A percentile compares a stretch with the other conserved stretches of the same genome.
Conservation (phyloP, 2,888 invertebrate species). For the Aquatica leii region DNA sequence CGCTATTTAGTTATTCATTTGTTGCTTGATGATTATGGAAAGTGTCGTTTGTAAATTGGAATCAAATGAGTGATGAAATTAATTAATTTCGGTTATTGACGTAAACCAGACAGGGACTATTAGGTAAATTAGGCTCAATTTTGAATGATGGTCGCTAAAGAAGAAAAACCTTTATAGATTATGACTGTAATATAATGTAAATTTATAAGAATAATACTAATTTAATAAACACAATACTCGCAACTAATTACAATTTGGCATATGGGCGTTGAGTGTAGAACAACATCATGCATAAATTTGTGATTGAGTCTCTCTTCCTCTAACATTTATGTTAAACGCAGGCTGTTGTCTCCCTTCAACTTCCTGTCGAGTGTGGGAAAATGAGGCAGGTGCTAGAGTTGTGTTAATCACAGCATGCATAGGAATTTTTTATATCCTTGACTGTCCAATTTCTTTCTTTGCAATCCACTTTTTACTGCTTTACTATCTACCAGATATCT, state of each 20-base stretch:
- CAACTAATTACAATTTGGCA: slow-evolving; percentile 35
- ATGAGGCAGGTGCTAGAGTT: slow-evolving; percentile 40
- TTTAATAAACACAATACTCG: slow-evolving; percentile 16
- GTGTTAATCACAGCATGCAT: slow-evolving; percentile 38
- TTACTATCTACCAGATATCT: slow-evolving; percentile 20
- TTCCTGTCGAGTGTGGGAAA: slow-evolving; percentile 41
- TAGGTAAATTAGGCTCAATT: too few relatives aligned
- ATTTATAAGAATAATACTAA: slow-evolving; percentile 2
- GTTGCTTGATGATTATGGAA: too few relatives aligned
- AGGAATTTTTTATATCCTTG: slow-evolving; percentile 40
- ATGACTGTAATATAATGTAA: too few relatives aligned
- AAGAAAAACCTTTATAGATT: too few relatives aligned
- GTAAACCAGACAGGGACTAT: too few relatives aligned
- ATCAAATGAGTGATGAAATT: too few relatives aligned
- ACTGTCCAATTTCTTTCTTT: slow-evolving; percentile 37
- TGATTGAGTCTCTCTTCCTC: slow-evolving; percentile 23
- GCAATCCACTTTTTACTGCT: slow-evolving; percentile 29
- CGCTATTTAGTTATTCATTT: too few relatives aligned
- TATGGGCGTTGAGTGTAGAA: slow-evolving; percentile 35
- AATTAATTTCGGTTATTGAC: too few relatives aligned
- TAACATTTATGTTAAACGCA: slow-evolving; percentile 4
- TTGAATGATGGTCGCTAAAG: too few relatives aligned
- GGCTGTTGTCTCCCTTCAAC: slow-evolving; percentile 26
- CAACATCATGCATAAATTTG: slow-evolving; percentile 26
- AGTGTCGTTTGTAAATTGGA: too few relatives aligned